A percentile compares a stretch with the other conserved stretches of the same genome.
Conservation (phyloP, 2,888 invertebrate species). For the Aradus depressus region DNA sequence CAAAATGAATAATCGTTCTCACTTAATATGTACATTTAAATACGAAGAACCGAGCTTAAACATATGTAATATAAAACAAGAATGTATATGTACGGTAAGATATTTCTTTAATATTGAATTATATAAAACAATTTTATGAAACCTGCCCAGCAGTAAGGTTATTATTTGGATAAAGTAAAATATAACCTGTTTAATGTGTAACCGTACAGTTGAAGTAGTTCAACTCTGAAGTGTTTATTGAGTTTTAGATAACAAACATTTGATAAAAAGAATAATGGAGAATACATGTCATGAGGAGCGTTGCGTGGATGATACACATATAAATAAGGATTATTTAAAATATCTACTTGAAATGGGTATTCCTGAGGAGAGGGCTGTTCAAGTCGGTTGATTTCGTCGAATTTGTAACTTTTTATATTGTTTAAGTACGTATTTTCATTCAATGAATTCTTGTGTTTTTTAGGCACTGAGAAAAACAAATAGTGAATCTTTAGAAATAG, state of each 20-base stretch:
- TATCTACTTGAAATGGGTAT: slow-evolving; percentile 37
- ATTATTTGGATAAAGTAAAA: too few species aligned
- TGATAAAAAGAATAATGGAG: too few species aligned
- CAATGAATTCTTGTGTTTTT: neutral
- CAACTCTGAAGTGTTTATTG: too few species aligned
- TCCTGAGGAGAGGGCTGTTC: slow-evolving; percentile 37
- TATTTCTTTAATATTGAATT: too few species aligned
- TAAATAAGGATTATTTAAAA: slow-evolving; percentile 13
- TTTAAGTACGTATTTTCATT: neutral
- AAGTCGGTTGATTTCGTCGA: slow-evolving; percentile 35
- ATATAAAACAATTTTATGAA: too few species aligned
- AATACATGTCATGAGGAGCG: too few species aligned
- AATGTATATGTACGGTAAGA: neutral
- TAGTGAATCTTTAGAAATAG: slow-evolving; percentile 21
- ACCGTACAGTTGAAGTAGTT: too few species aligned
- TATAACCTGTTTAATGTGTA: too few species aligned
- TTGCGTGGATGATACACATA: neutral
- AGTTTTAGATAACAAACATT: too few species aligned
- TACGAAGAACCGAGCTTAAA: neutral
- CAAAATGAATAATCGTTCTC: too few species aligned
- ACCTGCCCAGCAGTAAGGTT: too few species aligned
- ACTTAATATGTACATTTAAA: neutral
- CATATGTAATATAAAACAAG: neutral
- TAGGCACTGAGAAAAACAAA: slow-evolving; percentile 22
- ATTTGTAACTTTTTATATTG: slow-evolving; percentile 2